A percentile compares a stretch with the other conserved stretches of the same genome.
phyloP scores from a whole-genome alignment of 2,888 invertebrate species.

The Sisyra terminalis region DNA sequence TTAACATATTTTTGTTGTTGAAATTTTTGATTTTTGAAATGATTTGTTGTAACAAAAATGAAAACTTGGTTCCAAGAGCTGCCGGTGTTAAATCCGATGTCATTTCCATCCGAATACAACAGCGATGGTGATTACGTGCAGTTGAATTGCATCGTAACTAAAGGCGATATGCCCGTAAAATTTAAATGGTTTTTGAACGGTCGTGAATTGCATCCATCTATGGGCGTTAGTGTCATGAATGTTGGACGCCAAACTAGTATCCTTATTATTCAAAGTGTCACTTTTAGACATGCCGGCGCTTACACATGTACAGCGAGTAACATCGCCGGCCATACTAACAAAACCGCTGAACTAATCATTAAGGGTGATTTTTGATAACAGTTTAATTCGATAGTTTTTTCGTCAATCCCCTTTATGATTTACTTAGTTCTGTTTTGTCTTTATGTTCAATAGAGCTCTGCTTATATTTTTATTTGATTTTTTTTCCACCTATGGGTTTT shows the following conservation, averaged over 20 bases:
- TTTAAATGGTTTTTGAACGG: constrained; percentile 61
- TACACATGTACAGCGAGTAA: constrained; percentile 49
- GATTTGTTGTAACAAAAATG: neutral
- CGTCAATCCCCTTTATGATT: too few species aligned
- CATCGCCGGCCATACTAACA: constrained; percentile 40
- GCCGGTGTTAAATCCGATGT: constrained; percentile 16
- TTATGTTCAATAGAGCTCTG: neutral
- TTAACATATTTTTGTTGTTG: too few species aligned
- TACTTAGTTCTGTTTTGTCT: too few species aligned
- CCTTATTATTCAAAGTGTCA: constrained; percentile 49
- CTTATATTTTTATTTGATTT: constrained; percentile 1
- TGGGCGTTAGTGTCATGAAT: constrained; percentile 35
- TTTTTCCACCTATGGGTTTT: neutral
- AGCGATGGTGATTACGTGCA: constrained; percentile 37
- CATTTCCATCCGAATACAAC: constrained; percentile 16
- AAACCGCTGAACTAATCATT: constrained; percentile 43
- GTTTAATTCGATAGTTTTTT: too few species aligned
- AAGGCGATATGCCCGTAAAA: constrained; percentile 56
- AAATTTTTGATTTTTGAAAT: constrained; percentile 1
- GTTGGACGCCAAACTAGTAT: constrained; percentile 42
- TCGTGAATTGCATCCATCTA: constrained; percentile 31
- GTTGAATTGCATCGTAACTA: constrained; percentile 35
- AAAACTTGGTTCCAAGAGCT: constrained; percentile 11
- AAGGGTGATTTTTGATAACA: constrained; percentile 31
- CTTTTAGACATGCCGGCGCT: constrained; percentile 45